These are phyloP conservation scores for Sorex maritimensis DNA, from an alignment of 2,797 vertebrate species.

Conservation along the genomic window DNA sequence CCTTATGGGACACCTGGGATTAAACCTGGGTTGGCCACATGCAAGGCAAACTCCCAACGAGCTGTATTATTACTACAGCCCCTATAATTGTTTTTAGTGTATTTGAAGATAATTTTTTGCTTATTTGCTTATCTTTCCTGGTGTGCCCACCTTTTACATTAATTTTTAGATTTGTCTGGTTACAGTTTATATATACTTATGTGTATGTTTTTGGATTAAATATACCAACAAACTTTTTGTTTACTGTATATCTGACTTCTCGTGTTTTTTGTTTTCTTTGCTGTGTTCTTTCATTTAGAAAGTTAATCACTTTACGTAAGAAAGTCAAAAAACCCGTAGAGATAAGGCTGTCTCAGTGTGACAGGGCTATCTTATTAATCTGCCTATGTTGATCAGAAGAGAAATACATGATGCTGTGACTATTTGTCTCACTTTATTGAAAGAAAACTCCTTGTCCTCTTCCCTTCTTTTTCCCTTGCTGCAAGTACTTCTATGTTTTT, in stretches of 20 bases:
- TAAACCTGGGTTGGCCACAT: too few relatives aligned
- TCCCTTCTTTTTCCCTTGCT: too few relatives aligned
- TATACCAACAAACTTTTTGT: background rate
- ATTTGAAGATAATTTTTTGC: background rate
- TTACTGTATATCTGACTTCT: background rate
- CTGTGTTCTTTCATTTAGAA: background rate
- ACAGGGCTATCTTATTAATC: background rate
- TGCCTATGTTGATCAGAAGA: too few relatives aligned
- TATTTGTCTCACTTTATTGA: too few relatives aligned
- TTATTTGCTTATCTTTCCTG: background rate
- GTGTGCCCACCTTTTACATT: background rate
- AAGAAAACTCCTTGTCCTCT: too few relatives aligned
- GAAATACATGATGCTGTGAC: too few relatives aligned
- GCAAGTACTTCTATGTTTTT: too few relatives aligned
- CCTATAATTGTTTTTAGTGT: too few relatives aligned
- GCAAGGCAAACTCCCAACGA: too few relatives aligned
- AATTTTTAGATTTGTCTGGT: background rate
- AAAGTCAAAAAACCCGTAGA: background rate
- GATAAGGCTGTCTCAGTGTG: background rate
- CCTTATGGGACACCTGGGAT: too few relatives aligned
- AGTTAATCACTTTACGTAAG: background rate
- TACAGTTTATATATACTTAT: conserved; percentile 11
- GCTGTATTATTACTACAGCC: too few relatives aligned
- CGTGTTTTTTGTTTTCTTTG: background rate
- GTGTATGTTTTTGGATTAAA: background rate